Evolutionary conservation across 2,113 vertebrate species (phyloP).

Genomic region (Mustela nigripes): DNA sequence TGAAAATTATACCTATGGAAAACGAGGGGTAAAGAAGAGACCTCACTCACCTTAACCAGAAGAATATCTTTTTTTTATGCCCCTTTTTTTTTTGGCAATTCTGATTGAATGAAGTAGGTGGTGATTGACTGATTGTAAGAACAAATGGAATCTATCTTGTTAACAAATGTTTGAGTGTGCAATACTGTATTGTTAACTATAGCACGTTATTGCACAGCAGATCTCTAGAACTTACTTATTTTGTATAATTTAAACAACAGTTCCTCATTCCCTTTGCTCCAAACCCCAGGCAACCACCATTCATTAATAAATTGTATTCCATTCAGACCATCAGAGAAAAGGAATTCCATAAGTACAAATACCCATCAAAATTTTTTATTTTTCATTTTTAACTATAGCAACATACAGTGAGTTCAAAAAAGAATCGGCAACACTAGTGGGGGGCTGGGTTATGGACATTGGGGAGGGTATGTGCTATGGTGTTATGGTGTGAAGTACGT

Average conservation of each 20-base stretch:
- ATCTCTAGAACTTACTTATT: neutral
- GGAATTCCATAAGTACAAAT: neutral
- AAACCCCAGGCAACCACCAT: neutral
- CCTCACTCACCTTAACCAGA: neutral
- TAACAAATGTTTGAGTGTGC: neutral
- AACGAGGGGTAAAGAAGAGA: neutral
- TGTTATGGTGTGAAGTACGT: too few relatives aligned
- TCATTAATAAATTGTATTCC: neutral
- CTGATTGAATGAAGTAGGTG: neutral
- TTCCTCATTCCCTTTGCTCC: neutral
- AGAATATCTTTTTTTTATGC: neutral
- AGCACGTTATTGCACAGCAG: neutral
- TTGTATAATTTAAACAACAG: neutral
- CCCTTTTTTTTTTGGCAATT: neutral
- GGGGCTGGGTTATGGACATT: too few relatives aligned
- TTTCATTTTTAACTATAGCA: conserved; percentile 34
- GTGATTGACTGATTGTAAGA: neutral
- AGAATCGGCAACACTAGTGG: neutral
- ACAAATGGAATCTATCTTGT: neutral
- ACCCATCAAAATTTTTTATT: neutral
- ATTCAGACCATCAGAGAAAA: neutral
- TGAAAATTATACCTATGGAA: neutral
- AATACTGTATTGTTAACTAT: neutral
- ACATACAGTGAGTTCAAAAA: neutral
- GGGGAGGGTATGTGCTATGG: too few relatives aligned